Conservation (phyloP, 2,113 vertebrate species). For the Orientallactaga bullata region DNA sequence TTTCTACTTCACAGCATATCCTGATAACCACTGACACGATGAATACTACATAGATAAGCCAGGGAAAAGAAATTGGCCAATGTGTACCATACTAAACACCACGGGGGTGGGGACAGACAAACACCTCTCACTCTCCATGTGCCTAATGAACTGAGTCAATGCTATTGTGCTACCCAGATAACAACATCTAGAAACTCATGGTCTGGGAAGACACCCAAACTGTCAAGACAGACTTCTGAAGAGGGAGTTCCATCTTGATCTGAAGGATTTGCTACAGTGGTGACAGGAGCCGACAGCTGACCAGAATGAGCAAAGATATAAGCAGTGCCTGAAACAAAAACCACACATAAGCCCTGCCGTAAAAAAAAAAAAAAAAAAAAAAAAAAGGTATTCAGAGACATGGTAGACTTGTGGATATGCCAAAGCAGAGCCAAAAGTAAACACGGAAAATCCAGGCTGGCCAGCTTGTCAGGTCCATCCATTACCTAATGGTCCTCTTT, state of each 20-base stretch:
- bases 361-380: too few species aligned
- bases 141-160: background rate
- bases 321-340: background rate
- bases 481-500: slow-evolving; percentile 54
- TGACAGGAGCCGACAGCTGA: background rate
- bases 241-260: background rate
- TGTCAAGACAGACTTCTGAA: background rate
- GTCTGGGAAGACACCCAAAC: background rate
- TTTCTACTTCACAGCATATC: background rate
- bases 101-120: background rate
- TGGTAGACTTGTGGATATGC: slow-evolving; percentile 1
- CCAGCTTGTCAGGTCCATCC: slow-evolving; percentile 21
- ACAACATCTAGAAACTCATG: background rate
- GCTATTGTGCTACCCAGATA: background rate
- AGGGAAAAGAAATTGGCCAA: background rate
- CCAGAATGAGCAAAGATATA: background rate
- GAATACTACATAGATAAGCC: background rate
- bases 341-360: too few species aligned
- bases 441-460: slow-evolving; percentile 61
- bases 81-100: background rate
- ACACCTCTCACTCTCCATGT: background rate
- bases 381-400: slow-evolving; percentile 21
- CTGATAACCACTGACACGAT: background rate
- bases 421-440: background rate
- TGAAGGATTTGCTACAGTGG: background rate